Evolutionary conservation across 2,888 invertebrate species (phyloP), one percentile per base, ranked within the genome.

Genomic region (Diachrysia chrysitis): DNA sequence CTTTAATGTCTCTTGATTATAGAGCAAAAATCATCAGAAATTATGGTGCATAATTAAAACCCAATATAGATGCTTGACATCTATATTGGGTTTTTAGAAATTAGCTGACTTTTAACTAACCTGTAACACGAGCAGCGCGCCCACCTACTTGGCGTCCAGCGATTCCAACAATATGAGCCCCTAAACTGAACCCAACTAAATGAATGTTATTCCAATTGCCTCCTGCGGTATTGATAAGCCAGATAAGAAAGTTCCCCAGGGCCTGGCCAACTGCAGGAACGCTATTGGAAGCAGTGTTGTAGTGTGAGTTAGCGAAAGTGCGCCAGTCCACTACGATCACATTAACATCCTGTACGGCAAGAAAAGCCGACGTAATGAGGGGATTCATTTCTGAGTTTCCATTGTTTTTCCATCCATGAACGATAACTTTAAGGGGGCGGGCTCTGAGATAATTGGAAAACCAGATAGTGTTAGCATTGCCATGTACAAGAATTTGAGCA

Each of bases 141-240:
- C 89, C 81, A 7, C 85, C 76, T 46, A 85, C 80, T 0, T 73
- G 71, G 6, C 92, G 90, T 3, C 93, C 93, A 66, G 91, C 91
- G 23, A 83, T 88, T 2, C 93, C 94, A 0, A 92, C 92, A 9
- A 93, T 80, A 67, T 94, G 94, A 71, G 93, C 94, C 4, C 94
- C 94, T 72, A 94, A 87, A 79, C 94, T 94, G 87, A 89, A 90
- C 25, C 94, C 94, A 32, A 93, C 85, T 29, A 94, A 76, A 71
- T 95, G 94, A 1, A 94, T 82, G 32, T 89, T 89, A 70, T 89
- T 87, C 89, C 90, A 92, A 76, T 90, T 88, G 9, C 90, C 91
- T 21, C 93, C 93, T 5, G 83, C 86, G 0, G 76, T 90, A 58
- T 84, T 86, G 64, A 90, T 83, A 21, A 94, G 87, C 90, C 90